phyloP scores from a whole-genome alignment of 2,888 invertebrate genomes.

The Mamestra brassicae region DNA sequence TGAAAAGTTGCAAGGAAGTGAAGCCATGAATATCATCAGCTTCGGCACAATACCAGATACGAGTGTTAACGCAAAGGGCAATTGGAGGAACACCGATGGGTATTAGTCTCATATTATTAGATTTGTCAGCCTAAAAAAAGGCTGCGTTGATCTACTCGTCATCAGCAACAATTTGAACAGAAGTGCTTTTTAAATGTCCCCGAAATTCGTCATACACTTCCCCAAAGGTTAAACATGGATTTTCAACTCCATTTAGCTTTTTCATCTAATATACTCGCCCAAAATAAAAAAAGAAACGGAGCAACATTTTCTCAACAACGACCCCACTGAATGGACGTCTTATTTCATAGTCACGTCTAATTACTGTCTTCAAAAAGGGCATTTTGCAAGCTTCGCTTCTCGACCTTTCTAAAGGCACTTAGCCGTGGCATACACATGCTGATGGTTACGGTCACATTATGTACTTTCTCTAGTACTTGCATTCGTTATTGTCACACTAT shows the following conservation, averaged over 20 bases:
- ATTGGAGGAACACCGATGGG: no score
- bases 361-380: slow-evolving; percentile 48
- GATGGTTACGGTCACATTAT: slow-evolving; percentile 32
- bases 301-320: slow-evolving; percentile 6
- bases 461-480: slow-evolving; percentile 39
- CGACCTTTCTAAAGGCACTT: slow-evolving; percentile 34
- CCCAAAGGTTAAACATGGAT: background rate
- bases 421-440: slow-evolving; percentile 2
- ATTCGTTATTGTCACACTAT: slow-evolving; percentile 25
- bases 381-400: slow-evolving; percentile 29
- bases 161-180: background rate
- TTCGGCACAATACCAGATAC: no score
- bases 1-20: background rate
- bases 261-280: background rate
- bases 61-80: no score
- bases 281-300: background rate
- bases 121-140: no score
- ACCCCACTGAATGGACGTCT: slow-evolving; percentile 21
- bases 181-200: background rate
- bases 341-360: slow-evolving; percentile 50
- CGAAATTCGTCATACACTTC: background rate
- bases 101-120: no score
- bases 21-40: background rate
- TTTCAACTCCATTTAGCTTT: background rate
- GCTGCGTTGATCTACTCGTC: background rate